Base-by-base conservation (phyloP, 2,888 invertebrate species). In the Laothoe populi region DNA sequence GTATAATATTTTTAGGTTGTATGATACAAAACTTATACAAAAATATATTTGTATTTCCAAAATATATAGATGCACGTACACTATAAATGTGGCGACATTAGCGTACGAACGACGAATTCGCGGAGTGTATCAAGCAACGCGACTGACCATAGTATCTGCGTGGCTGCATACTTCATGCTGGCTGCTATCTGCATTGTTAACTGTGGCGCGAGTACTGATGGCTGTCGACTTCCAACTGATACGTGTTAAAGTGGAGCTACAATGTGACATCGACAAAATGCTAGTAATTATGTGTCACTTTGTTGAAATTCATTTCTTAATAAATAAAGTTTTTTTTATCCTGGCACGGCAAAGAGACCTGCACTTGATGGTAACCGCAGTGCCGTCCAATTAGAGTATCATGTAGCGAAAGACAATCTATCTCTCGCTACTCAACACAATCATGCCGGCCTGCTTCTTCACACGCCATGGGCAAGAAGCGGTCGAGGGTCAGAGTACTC, bases 121-220 rank as follows among this genome's bases (percentile, higher is more conserved):
- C 1, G 91, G 91, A 3, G 91, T 92, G 26, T 90, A 88, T 77
- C 90, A 90, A 64, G 90, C 90, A 4, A 88, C 83, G 0, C 76
- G 74, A 16, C 81, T 92, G 5, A 91, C 91, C 0, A 86, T 90
- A 58, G 45, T 83, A 2, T 80, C 92, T 0, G 90, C 92, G 0
- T 92, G 92, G 92, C 75, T 92, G 0, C 90, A 92, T 70, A 91
- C 92, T 1, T 3, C 66, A 13, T 92, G 92, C 75, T 92, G 92
- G 92, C 46, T 91, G 4, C 68, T 85, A 1, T 87, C 91, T 0
- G 84, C 88, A 0, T 40, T 84, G 3, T 70, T 92, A 4, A 76
- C 84, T 0, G 35, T 87, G 13, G 64, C 73, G 1, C 77, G 92
- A 11, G 81, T 92, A 8, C 53, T 88, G 0, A 70, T 92, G 5